These are phyloP conservation scores for Latheticus oryzae DNA, from an alignment of 2,888 invertebrate species.

Conservation along the genomic window DNA sequence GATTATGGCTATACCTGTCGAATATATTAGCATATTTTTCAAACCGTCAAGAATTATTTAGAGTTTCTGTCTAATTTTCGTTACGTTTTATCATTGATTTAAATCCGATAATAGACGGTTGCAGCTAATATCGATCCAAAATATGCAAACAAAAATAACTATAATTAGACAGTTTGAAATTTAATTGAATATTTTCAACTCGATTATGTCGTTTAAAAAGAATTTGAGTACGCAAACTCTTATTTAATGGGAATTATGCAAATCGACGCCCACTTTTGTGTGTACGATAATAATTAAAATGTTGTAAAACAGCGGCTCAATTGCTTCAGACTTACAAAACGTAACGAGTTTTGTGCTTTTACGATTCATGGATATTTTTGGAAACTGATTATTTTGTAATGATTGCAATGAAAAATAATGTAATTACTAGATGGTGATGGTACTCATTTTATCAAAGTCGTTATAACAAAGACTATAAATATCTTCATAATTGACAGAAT, in stretches of 20 bases:
- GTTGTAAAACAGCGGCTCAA: constrained; percentile 29
- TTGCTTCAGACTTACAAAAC: constrained; percentile 23
- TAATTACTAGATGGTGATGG: no score
- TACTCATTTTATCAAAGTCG: no score
- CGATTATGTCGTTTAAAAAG: constrained; percentile 16
- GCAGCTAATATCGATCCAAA: constrained; percentile 13
- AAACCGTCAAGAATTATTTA: constrained; percentile 17
- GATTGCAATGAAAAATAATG: neutral
- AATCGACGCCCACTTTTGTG: constrained; percentile 26
- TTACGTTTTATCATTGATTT: constrained; percentile 10
- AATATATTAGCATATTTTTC: constrained; percentile 41
- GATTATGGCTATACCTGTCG: constrained; percentile 42
- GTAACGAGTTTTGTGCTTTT: constrained; percentile 1
- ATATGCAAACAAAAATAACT: constrained; percentile 13
- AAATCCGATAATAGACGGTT: constrained; percentile 12
- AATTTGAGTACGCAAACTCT: constrained; percentile 18
- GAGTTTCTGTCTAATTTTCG: constrained; percentile 20
- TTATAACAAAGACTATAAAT: no score
- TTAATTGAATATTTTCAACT: constrained; percentile 35
- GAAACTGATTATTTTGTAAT: neutral
- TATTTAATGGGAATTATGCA: constrained; percentile 33
- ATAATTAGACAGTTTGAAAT: constrained; percentile 15
- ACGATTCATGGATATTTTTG: neutral
- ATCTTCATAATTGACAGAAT: no score
- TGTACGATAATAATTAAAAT: constrained; percentile 30